A percentile compares a stretch with the other conserved stretches of the same genome.
phyloP scores from a whole-genome alignment of 2,113 vertebrate species.

The human region GRCh38 chr22:43005501-43006000 shows the following conservation, averaged over 20 bases:
- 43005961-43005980: too few species aligned
- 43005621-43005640: not conserved
- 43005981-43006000: too few species aligned
- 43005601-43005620: not conserved
- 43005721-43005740: too few species aligned
- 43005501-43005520: not conserved
- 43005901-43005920: not conserved
- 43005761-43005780: not conserved
- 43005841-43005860: not conserved
- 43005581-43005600: not conserved
- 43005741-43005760: not conserved
- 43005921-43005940: not conserved
- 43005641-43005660: not conserved
- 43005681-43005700: not conserved
- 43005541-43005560: not conserved
- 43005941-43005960: not conserved
- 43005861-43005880: not conserved
- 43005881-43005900: not conserved
- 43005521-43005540: not conserved
- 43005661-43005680: not conserved
- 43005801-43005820: not conserved
- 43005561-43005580: not conserved
- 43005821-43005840: not conserved
- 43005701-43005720: not conserved
- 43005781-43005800: not conserved